Evolutionary conservation across 2,113 vertebrate species (phyloP), one percentile per base, ranked within the genome.

Genomic region (Pheucticus melanocephalus): DNA sequence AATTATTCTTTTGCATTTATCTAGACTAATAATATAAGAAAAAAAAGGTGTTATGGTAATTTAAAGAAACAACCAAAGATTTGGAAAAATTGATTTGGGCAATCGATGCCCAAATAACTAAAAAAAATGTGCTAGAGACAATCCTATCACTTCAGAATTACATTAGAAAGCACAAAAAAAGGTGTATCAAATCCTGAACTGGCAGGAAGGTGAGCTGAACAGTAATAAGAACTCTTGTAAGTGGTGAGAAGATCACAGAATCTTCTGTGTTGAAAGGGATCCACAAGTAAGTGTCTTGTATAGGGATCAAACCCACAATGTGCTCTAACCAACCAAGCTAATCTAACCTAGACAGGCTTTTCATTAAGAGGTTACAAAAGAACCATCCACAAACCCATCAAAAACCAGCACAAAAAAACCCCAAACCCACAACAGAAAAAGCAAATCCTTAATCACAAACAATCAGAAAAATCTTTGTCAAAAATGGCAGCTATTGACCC

Each of bases 331-430:
- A 66, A 20, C 8, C 0, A 0, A 40, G 20, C 10, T 25, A 59
- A 66, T 76, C 16, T 35, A 35, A 83, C 18, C 47, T 50, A 63
- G 45, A 66, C 64, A 83, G 50, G 31, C 30, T 60, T 68, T 61
- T 48, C 37, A 27, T 40, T 11, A 65, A 42, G 33, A 42, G 8
- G 27, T 69, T 37, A n/a, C 7, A 22, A 78, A 86, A 31, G 61
- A 12, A 3, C 6, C 14, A 39, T 6, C 8, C 7, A 2, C 18
- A 70, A 68, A 37, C 3, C 15, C 7, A 45, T 3, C 12, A 59
- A 50, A 66, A 65, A 23, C 1, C 39, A 79, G 65, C 25, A 50
- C 2, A 50, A 59, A 30, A 71, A 17, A 9, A 39, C n/a, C n/a
- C n/a, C n/a, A 39, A 39, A 39, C 10, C 39, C 8, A 19, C 14